Evolutionary conservation across 2,888 invertebrate species (phyloP), one percentile per base, ranked within the genome.

Genomic region (Cephus runcator): DNA sequence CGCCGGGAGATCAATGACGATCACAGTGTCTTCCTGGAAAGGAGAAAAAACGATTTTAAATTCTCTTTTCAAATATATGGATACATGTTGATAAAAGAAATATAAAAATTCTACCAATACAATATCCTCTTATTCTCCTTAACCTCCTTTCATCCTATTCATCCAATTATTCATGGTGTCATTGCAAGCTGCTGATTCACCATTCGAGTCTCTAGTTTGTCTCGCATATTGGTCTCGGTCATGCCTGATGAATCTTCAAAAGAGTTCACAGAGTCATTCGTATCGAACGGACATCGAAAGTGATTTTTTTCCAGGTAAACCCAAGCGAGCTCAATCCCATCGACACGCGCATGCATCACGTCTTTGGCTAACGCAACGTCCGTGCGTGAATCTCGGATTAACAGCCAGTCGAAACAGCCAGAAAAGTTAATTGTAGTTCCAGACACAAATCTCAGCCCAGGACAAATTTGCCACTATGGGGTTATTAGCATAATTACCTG

Each of bases 401-500:
- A 23, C 56, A 15, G 56, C 23, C 40, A 23, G 40, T 56, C 40
- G 40, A 56, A 56, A 56, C 40, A 6, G 4, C 2, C 23, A 56
- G 56, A 56, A 56, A 23, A 23, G 56, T 56, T 56, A 56, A 56
- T 56, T 56, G 23, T 1, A 23, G 15, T 56, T 56, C 23, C 56
- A 23, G 56, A 56, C 23, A 56, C 56, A 56, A 56, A 56, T 56
- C 56, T 56, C 23, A 23, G 23, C 0, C 56, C 56, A 56, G 56
- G 56, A 56, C 56, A 56, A 23, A 56, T 56, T 23, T 56, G 56
- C 56, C 23, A 56, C 9, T 56, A 34, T 34, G 31, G 31, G 34
- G 76, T 69, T 75, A 75, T 75, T 76, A 75, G 76, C 76, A 78
- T 78, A 76, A 78, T 11, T 75, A 34, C 15, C 11, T 71, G 71